Evolutionary conservation across 1,140 invertebrate genomes (phyloP).

Genomic region (Drosophila auraria): DNA sequence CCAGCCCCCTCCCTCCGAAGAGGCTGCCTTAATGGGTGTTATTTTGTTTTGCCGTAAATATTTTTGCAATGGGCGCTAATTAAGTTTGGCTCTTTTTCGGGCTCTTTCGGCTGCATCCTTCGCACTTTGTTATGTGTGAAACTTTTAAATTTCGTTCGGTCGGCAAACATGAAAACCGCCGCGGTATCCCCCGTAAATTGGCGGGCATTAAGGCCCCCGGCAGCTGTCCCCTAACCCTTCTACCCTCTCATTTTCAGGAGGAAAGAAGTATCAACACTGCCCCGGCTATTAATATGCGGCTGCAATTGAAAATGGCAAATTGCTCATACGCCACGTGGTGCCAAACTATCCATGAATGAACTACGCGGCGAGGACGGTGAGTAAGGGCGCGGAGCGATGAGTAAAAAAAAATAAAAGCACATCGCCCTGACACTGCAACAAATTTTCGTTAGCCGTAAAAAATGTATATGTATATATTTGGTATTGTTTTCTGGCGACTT

Average conservation of each 20-base stretch:
- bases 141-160: constrained; percentile 75
- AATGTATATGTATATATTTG: constrained; percentile 14
- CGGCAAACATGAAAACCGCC: constrained; percentile 77
- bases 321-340: constrained; percentile 42
- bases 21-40: constrained; percentile 79
- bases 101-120: constrained; percentile 69
- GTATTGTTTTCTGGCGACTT: constrained; percentile 10
- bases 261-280: constrained; percentile 5
- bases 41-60: constrained; percentile 84
- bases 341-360: constrained; percentile 35
- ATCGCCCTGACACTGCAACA: constrained; percentile 31
- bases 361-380: neutral
- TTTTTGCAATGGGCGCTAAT: constrained; percentile 83
- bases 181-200: constrained; percentile 65
- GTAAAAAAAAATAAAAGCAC: constrained; percentile 3
- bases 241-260: neutral
- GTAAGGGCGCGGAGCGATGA: constrained; percentile 7
- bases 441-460: constrained; percentile 60
- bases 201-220: constrained; percentile 65
- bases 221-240: neutral
- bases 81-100: constrained; percentile 73
- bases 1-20: constrained; percentile 10
- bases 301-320: constrained; percentile 36
- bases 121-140: constrained; percentile 83
- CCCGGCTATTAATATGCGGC: constrained; percentile 24